Evolutionary conservation across 2,888 invertebrate genomes (phyloP).

Genomic region (Crepidodera aurea): DNA sequence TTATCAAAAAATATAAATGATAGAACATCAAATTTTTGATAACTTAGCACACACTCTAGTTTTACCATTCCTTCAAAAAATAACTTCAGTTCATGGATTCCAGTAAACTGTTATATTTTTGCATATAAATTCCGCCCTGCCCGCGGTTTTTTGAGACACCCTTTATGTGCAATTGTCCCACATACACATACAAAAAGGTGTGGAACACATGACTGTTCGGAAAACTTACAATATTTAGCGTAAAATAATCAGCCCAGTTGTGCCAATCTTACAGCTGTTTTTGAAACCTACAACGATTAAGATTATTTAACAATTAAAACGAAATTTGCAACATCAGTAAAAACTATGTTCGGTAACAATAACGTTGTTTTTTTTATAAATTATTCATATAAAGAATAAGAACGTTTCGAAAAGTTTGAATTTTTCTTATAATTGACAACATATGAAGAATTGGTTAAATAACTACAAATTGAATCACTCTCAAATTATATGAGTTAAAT

Average conservation of each 20-base stretch:
- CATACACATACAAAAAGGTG: background rate
- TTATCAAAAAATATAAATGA: too few species aligned
- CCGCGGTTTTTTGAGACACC: background rate
- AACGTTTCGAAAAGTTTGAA: too few species aligned
- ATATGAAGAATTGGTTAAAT: too few species aligned
- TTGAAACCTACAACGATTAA: conserved; percentile 49
- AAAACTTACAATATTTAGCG: conserved; percentile 25
- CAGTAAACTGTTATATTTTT: too few species aligned
- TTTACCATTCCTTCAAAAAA: too few species aligned
- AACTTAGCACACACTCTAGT: too few species aligned
- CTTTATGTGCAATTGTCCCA: conserved; percentile 2
- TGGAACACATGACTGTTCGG: conserved; percentile 29
- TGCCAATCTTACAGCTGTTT: conserved; percentile 53
- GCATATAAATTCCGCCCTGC: background rate
- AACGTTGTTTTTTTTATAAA: background rate
- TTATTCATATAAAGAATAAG: too few species aligned
- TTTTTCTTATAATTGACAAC: too few species aligned
- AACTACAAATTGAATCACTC: too few species aligned
- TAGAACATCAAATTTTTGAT: too few species aligned
- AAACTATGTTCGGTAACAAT: background rate
- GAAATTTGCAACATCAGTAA: conserved; percentile 19
- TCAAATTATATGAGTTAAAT: too few species aligned
- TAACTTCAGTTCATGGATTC: too few species aligned
- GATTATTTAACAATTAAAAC: conserved; percentile 12
- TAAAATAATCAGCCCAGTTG: conserved; percentile 43